Conservation (phyloP, 2,888 invertebrate species). For the Standfussiana lucernea region DNA sequence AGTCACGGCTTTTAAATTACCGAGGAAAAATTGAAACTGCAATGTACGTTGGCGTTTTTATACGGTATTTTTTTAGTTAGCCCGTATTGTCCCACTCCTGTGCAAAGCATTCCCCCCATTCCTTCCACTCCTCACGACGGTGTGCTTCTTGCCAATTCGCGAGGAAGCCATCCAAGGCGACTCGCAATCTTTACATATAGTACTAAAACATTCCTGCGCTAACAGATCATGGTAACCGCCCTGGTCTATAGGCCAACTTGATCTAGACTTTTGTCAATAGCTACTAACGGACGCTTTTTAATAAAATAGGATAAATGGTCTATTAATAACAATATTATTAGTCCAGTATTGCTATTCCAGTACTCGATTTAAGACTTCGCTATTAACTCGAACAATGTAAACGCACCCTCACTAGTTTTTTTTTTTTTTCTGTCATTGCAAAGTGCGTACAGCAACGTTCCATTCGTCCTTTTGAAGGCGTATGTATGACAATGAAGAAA, state of each 20-base stretch:
- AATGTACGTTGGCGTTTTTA: no score
- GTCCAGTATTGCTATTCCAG: background rate
- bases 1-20: no score
- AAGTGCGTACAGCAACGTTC: background rate
- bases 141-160: no score
- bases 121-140: no score
- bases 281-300: background rate
- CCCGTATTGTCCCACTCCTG: no score
- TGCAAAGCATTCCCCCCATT: no score
- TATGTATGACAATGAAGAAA: background rate
- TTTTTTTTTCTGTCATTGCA: background rate
- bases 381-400: constrained; percentile 22
- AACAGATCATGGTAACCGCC: no score
- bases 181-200: no score
- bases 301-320: background rate
- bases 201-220: no score
- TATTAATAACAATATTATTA: background rate
- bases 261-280: background rate
- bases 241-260: background rate
- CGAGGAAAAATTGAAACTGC: no score
- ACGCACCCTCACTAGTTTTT: constrained; percentile 10
- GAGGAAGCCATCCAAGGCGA: no score
- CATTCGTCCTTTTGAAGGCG: constrained; percentile 19
- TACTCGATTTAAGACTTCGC: constrained; percentile 11
- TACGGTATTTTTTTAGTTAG: no score